Base-by-base conservation (phyloP, 2,888 invertebrate species). In the Seladonia tumulorum region DNA sequence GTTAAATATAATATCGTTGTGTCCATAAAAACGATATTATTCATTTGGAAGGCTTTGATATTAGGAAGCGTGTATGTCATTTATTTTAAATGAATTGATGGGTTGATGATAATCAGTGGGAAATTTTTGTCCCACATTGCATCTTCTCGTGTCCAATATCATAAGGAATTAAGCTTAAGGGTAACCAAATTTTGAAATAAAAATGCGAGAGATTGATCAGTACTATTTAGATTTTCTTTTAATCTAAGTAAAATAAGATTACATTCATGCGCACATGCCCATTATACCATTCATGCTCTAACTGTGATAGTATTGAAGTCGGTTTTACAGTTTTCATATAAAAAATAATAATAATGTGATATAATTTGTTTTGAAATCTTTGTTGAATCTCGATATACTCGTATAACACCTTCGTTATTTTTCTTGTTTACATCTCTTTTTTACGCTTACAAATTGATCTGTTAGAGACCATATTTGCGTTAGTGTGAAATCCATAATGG, bases 221-320 rank as follows among this genome's bases (percentile, higher is more conserved):
- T 66, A 49, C 79, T 77, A 79, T 76, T 71, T 53, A 47, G 57
- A 63, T 39, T 35, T 42, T n/a, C 35, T 53, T 81, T 79, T 63
- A 86, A 84, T 87, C 81, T 84, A 81, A 79, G 45, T 60, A 83
- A 87, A 71, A n/a, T 74, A 88, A 86, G 83, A 88, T n/a, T 83
- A 87, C 87, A 85, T 85, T 82, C 90, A 90, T 90, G 90, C 90
- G 81, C 77, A 39, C 90, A 90, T 90, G 90, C 90, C 76, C 71
- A 79, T 88, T 87, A 84, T 83, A 86, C 79, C 84, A 86, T 80
- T 86, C 90, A 90, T 90, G 90, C 90, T 90, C 86, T 89, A 87
- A 90, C 81, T 87, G 88, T 79, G 77, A 72, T 81, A 79, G 70
- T 84, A 86, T 79, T 75, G 71, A 82, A 86, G 71, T 82, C 79